phyloP scores from a whole-genome alignment of 2,888 invertebrate species.

The Helleia helle region DNA sequence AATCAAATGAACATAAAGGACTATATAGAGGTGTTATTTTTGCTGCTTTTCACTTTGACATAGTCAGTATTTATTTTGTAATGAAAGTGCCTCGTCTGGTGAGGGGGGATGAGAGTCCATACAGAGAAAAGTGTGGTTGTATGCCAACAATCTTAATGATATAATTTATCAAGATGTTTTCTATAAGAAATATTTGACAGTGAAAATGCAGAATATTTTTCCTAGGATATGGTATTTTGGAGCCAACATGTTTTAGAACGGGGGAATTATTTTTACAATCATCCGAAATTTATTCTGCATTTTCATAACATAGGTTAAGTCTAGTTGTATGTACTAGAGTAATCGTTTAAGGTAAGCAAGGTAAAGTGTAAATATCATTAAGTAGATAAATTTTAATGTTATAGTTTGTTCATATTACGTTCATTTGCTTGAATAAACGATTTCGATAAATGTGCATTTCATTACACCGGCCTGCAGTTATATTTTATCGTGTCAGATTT shows the following conservation, averaged over 20 bases:
- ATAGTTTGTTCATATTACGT: slow-evolving; percentile 73
- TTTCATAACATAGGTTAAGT: slow-evolving; percentile 42
- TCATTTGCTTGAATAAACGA: slow-evolving; percentile 74
- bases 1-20: too few relatives aligned
- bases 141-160: slow-evolving; percentile 2
- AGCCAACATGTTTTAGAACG: not conserved
- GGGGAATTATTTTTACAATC: slow-evolving; percentile 5
- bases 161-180: slow-evolving; percentile 13
- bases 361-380: slow-evolving; percentile 73
- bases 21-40: too few relatives aligned
- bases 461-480: slow-evolving; percentile 30
- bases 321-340: slow-evolving; percentile 57
- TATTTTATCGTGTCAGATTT: too few relatives aligned
- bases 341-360: slow-evolving; percentile 58
- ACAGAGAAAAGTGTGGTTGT: slow-evolving; percentile 4
- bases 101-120: not conserved
- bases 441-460: slow-evolving; percentile 61
- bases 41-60: not conserved
- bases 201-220: slow-evolving; percentile 56
- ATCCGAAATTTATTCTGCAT: slow-evolving; percentile 25
- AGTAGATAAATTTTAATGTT: slow-evolving; percentile 73
- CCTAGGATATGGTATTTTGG: not conserved
- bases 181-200: slow-evolving; percentile 36
- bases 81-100: slow-evolving; percentile 4
- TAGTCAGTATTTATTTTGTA: not conserved